Base-by-base conservation (phyloP, 2,797 vertebrate genomes). In the Myotis vivesi region DNA sequence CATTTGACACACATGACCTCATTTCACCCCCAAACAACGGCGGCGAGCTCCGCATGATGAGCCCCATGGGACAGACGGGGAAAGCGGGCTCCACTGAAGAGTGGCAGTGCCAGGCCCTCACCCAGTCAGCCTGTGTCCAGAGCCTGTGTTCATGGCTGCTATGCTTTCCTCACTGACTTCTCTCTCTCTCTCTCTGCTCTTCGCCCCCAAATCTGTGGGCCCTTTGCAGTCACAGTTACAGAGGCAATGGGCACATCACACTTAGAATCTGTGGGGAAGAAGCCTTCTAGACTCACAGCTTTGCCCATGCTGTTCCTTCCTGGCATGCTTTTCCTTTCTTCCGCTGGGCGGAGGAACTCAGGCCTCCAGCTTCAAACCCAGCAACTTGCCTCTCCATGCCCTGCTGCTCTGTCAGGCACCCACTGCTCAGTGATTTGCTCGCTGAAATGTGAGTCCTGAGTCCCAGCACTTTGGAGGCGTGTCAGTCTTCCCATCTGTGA, bases 61-160 rank as follows among this genome's bases (percentile, higher is more conserved):
- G 72, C 30, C 76, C 36, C 8, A 0, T 0, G 12, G 44, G 87
- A 20, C n/a, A 5, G 68, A 41, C 1, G 8, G 62, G 55, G 51
- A 81, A 41, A 46, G 28, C 5, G 51, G 4, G 38, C 49, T 77
- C 36, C 15, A 30, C n/a, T 13, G 2, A 7, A 19, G 16, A 49
- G 22, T 9, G 62, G 23, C 1, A 3, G 82, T 9, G 22, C 46
- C 3, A 13, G 71, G 44, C 66, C 51, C 25, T 22, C n/a, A 0
- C 33, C 55, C 25, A 3, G 12, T 53, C 46, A 23, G 71, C 8
- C 17, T 72, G 22, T 10, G 36, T 33, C 41, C 36, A 30, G 11
- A 66, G 64, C 6, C 28, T 0, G 0, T 5, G 16, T 30, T 28
- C 8, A 1, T 5, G 16, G 4, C 1, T 12, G 38, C 77, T 38